Evolutionary conservation across 2,113 vertebrate genomes (phyloP).

Genomic region (Salvelinus fontinalis): DNA sequence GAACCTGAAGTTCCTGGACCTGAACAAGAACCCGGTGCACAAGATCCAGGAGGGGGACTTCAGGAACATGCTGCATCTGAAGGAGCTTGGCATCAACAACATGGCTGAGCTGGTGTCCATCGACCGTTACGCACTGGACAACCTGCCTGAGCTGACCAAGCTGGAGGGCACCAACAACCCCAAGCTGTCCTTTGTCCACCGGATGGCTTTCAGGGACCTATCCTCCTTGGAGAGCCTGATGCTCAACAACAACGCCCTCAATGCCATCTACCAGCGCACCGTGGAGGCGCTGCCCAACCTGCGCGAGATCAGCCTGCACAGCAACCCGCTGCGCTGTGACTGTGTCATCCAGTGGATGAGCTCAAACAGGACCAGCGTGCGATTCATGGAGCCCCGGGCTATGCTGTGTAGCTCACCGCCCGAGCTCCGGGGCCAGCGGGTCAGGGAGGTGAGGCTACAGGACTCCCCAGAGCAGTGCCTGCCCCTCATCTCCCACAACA

Average conservation of each 20-base stretch:
- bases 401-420: slow-evolving; percentile 91
- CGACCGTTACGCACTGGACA: slow-evolving; percentile 90
- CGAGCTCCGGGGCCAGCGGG: slow-evolving; percentile 84
- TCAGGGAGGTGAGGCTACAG: slow-evolving; percentile 80
- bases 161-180: slow-evolving; percentile 98
- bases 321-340: slow-evolving; percentile 92
- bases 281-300: slow-evolving; percentile 90
- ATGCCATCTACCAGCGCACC: slow-evolving; percentile 88
- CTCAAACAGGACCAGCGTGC: slow-evolving; percentile 90
- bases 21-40: slow-evolving; percentile 96
- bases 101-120: slow-evolving; percentile 95
- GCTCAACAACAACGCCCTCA: slow-evolving; percentile 95
- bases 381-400: slow-evolving; percentile 96
- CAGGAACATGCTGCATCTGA: slow-evolving; percentile 89
- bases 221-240: slow-evolving; percentile 94
- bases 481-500: slow-evolving; percentile 90
- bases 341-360: slow-evolving; percentile 96
- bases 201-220: slow-evolving; percentile 88
- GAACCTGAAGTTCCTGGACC: slow-evolving; percentile 94
- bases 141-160: slow-evolving; percentile 95
- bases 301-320: slow-evolving; percentile 95
- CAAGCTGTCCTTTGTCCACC: slow-evolving; percentile 90
- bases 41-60: slow-evolving; percentile 97
- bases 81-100: slow-evolving; percentile 95
- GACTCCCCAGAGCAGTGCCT: slow-evolving; percentile 88